phyloP scores from a whole-genome alignment of 2,797 vertebrate species.

The Paguma larvata region DNA sequence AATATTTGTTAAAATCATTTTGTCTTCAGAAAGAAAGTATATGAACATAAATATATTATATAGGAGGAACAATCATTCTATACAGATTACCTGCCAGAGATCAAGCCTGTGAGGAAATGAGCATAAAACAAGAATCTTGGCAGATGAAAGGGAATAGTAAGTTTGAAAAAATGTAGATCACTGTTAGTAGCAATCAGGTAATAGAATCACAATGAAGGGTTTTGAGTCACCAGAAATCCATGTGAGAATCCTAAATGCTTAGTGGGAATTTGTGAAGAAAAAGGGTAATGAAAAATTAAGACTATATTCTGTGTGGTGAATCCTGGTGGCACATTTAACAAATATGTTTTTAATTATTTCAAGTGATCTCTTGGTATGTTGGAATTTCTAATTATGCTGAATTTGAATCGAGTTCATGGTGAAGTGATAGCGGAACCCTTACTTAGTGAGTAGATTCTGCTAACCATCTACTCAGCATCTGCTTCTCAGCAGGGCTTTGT shows the following conservation, averaged over 20 bases:
- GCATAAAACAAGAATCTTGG: neutral
- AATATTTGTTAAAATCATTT: neutral
- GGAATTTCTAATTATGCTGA: neutral
- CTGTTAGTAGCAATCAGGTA: neutral
- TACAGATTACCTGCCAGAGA: neutral
- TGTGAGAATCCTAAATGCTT: neutral
- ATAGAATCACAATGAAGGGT: neutral
- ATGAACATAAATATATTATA: slow-evolving; percentile 6
- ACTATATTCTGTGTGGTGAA: neutral
- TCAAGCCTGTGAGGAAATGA: neutral
- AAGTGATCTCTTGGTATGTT: neutral
- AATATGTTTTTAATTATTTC: neutral
- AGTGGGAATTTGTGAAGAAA: neutral
- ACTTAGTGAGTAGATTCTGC: neutral
- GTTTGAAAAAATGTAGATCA: neutral
- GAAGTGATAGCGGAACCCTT: neutral
- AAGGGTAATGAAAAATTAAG: neutral
- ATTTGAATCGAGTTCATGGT: neutral
- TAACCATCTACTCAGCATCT: neutral
- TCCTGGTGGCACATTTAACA: neutral
- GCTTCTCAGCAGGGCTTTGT: neutral
- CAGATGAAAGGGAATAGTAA: neutral
- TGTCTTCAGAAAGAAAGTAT: slow-evolving; percentile 25
- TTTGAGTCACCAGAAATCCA: neutral
- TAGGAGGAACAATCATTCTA: neutral